Base-by-base conservation (phyloP, 1,140 invertebrate genomes). In the Melanaphis sacchari region DNA sequence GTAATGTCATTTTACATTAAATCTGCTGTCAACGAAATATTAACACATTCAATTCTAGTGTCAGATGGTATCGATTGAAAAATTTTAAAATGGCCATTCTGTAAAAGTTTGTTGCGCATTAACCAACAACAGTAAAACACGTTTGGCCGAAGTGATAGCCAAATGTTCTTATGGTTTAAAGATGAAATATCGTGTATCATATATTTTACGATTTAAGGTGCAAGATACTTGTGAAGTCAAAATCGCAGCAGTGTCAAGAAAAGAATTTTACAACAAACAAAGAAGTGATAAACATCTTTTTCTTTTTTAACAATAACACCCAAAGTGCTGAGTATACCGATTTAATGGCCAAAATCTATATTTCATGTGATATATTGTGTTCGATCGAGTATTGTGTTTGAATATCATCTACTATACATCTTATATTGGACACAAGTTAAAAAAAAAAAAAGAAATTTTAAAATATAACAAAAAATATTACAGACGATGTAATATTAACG, bases 1-100 rank as follows among this genome's bases (percentile, higher is more conserved):
- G 22, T 38, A 52, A 36, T 40, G 91, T 85, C 36, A 40, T 93
- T 84, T 93, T 22, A 93, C 85, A 93, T 93, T 49, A 49, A 92
- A 91, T n/a, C 22, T 2, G 11, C 59, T 31, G 40, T 41, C 15
- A 9, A 7, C 59, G 22, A 18, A 31, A n/a, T 76, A 31, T 76
- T 40, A 38, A 54, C 43, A 52, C 41, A 36, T 40, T 18, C 46
- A 38, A 52, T 9, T 26, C n/a, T 21, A 54, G 90, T 41, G 1
- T 7, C 46, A 66, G 24, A 41, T 66, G 52, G 38, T 66, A 90
- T 59, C 36, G 59, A 90, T 59, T 21, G 54, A 21, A 18, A 52
- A 38, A 36, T 43, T 52, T 52, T 0, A 52, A 49, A 49, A 36
- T 22, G 7, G n/a, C 82, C 21, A 21, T 88, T 52, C 4, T 43